Percentiles rank a stretch among this genome's conserved stretches.
Conservation (phyloP, 2,113 vertebrate genomes). For the Hemichromis elongatus region DNA sequence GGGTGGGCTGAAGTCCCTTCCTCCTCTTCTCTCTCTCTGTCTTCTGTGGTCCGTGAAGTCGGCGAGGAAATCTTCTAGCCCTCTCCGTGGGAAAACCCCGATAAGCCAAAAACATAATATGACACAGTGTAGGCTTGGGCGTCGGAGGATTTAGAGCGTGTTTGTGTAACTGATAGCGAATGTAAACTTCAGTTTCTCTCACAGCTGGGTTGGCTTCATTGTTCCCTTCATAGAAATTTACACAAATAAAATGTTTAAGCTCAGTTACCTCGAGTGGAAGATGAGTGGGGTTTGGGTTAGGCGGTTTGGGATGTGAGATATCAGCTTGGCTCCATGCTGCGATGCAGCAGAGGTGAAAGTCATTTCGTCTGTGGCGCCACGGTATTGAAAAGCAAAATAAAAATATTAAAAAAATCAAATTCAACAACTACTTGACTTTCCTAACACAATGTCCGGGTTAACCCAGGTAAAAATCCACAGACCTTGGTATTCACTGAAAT, state of each 20-base stretch:
- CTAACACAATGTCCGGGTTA: neutral
- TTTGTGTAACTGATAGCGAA: neutral
- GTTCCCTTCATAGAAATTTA: neutral
- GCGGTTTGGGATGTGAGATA: neutral
- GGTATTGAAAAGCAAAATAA: neutral
- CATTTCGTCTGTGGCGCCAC: neutral
- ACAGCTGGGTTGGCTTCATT: neutral
- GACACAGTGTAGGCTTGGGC: neutral
- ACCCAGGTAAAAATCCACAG: neutral
- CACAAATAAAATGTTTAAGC: neutral
- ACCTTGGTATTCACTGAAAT: constrained; percentile 15
- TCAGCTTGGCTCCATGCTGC: neutral
- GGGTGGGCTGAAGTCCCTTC: constrained; percentile 37
- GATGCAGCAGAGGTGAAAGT: neutral
- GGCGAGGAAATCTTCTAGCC: constrained; percentile 26
- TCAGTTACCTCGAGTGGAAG: neutral
- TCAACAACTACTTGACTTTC: neutral
- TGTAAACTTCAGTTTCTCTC: neutral
- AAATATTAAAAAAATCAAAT: neutral
- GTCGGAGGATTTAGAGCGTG: neutral
- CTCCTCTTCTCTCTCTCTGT: constrained; percentile 8
- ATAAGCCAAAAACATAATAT: constrained; percentile 22
- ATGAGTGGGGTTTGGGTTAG: neutral
- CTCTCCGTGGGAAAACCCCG: constrained; percentile 36
- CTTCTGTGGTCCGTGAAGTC: constrained; percentile 13